Conservation (phyloP, 2,113 vertebrate genomes). For the Jacana jacana region DNA sequence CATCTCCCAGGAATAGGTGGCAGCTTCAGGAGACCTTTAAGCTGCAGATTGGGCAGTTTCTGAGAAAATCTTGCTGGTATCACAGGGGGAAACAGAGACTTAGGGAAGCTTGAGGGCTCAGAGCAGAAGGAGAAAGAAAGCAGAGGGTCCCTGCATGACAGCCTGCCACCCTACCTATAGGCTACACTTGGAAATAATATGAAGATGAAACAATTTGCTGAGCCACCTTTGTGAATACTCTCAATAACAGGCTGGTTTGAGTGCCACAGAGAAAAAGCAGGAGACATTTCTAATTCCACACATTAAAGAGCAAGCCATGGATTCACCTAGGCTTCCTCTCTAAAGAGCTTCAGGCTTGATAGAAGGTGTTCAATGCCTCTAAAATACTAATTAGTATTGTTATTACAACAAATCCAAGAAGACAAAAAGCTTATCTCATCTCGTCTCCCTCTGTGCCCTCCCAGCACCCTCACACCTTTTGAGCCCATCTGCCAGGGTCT, state of each 20-base stretch:
- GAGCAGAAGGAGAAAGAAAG: not conserved
- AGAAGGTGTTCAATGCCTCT: not conserved
- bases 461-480: constrained; percentile 10
- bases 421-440: not conserved
- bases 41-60: not conserved
- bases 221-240: not conserved
- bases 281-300: not conserved
- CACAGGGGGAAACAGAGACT: not conserved
- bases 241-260: not conserved
- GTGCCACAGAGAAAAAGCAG: not conserved
- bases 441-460: not conserved
- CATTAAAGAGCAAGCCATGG: not conserved
- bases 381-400: constrained; percentile 21
- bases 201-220: not conserved
- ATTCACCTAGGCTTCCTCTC: not conserved
- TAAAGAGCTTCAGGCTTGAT: not conserved
- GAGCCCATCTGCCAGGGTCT: constrained; percentile 53
- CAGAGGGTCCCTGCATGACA: not conserved
- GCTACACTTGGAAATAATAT: not conserved
- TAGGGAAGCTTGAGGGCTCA: not conserved
- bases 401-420: not conserved
- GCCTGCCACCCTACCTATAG: not conserved
- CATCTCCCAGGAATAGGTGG: not conserved
- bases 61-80: not conserved
- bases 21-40: not conserved